Evolutionary conservation across 2,797 vertebrate species (phyloP).

Genomic region (Sylvia borin): DNA sequence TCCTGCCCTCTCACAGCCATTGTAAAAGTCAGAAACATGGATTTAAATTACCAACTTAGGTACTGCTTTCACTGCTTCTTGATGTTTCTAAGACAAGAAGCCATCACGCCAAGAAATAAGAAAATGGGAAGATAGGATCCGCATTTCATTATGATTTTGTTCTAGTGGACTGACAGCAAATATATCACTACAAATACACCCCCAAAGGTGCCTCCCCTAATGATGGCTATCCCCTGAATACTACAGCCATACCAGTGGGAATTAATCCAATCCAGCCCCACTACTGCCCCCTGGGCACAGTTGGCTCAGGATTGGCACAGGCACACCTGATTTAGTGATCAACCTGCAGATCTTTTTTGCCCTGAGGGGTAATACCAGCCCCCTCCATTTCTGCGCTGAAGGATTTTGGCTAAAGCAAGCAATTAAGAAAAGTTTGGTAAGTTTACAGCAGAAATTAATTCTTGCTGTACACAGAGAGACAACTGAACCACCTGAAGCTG

Average conservation of each 20-base stretch:
- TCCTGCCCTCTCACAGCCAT: not conserved
- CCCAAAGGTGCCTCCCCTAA: not conserved
- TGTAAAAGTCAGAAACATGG: not conserved
- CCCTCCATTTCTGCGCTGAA: not conserved
- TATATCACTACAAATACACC: not conserved
- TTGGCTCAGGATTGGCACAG: not conserved
- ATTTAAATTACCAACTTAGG: not conserved
- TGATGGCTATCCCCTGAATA: not conserved
- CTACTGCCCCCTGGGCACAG: not conserved
- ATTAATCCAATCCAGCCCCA: not conserved
- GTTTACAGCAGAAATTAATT: not conserved
- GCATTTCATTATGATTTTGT: not conserved
- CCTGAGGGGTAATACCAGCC: accelerated
- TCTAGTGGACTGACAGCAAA: not conserved
- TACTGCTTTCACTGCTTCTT: not conserved
- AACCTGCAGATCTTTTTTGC: not conserved
- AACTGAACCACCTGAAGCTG: not conserved
- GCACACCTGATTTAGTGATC: not conserved
- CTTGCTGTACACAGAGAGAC: not conserved
- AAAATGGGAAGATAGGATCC: accelerated
- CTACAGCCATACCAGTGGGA: not conserved
- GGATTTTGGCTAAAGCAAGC: not conserved
- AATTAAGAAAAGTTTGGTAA: not conserved
- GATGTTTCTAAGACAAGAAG: not conserved
- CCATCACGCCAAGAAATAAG: not conserved